Base-by-base conservation (phyloP, 2,797 vertebrate genomes). In the Phataginus tetradactyla region DNA sequence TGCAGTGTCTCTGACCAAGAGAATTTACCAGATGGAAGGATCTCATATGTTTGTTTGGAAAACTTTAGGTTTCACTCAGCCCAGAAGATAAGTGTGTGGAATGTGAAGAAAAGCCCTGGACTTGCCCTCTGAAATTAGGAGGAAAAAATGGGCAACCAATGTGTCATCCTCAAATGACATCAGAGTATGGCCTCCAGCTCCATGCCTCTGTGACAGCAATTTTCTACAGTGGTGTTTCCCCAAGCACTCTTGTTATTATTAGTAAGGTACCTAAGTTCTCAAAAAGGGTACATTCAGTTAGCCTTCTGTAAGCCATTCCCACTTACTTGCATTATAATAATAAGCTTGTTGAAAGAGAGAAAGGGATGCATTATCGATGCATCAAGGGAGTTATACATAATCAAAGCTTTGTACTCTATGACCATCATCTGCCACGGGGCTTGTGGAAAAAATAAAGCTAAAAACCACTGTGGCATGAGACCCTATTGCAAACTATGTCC, bases 341-440 rank as follows among this genome's bases (percentile, higher is more conserved):
- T 64, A n/a, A 49, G 23, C 21, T 34, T 83, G n/a, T 29, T 59
- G 53, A 63, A 27, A 42, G 53, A 42, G 42, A 79, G 27, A 29
- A 68, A 68, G 42, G 14, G 49, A 29, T 92, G 17, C 29, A 1
- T 42, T 17, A 25, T 68, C 4, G 1, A 49, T 20, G 12, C 34
- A 32, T 57, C 39, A 32, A 49, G 77, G 10, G 25, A 59, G 32
- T 37, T 39, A 3, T 23, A 25, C 18, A 4, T 37, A 66, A 59
- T 45, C 42, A 57, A 79, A 34, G 27, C 69, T 93, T 51, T 68
- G 25, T 74, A 63, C 29, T 51, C 80, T 23, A 6, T 49, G 37
- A 25, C 37, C 7, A 1, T 32, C 32, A 2, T 15, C 61, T 13
- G 14, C n/a, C 53, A 0, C 15, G 32, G 37, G n/a, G 32, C 1